Percentiles rank a stretch among this genome's conserved stretches.
Evolutionary conservation across 2,888 invertebrate genomes (phyloP).

Genomic region (Himalopsyche kuldschensis): DNA sequence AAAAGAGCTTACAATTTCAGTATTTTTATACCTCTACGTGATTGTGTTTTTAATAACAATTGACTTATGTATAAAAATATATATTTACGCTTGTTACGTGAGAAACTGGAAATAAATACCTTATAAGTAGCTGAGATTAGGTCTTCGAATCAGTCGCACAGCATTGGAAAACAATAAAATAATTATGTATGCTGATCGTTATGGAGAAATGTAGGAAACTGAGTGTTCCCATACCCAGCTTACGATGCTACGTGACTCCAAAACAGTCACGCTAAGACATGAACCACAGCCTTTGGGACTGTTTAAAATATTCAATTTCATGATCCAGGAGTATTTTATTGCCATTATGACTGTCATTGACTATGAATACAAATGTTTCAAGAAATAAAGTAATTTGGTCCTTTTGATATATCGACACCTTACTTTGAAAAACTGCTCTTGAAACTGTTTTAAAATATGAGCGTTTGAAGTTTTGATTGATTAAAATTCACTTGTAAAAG

Average conservation of each 20-base stretch:
- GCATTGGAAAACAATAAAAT: conserved; percentile 1
- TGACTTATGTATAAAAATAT: not conserved
- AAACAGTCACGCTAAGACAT: not conserved
- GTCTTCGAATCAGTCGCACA: not conserved
- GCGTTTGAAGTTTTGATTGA: no score
- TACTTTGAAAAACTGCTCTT: no score
- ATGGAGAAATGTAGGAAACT: not conserved
- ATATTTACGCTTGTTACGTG: not conserved
- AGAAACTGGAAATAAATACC: not conserved
- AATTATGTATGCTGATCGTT: not conserved
- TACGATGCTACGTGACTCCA: not conserved
- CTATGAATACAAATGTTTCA: no score
- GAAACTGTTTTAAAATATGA: no score
- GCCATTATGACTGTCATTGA: not conserved
- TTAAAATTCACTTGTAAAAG: no score
- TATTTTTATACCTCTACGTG: not conserved
- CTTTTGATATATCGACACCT: no score
- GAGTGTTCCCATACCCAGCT: not conserved
- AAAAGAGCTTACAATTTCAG: not conserved
- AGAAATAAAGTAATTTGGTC: no score
- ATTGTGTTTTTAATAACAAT: not conserved
- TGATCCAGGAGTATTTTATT: not conserved
- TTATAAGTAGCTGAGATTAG: not conserved
- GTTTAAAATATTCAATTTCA: not conserved
- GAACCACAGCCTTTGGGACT: not conserved